Evolutionary conservation across 2,888 invertebrate genomes (phyloP), one percentile per base, ranked within the genome.

Genomic region (Thelaira solivaga): DNA sequence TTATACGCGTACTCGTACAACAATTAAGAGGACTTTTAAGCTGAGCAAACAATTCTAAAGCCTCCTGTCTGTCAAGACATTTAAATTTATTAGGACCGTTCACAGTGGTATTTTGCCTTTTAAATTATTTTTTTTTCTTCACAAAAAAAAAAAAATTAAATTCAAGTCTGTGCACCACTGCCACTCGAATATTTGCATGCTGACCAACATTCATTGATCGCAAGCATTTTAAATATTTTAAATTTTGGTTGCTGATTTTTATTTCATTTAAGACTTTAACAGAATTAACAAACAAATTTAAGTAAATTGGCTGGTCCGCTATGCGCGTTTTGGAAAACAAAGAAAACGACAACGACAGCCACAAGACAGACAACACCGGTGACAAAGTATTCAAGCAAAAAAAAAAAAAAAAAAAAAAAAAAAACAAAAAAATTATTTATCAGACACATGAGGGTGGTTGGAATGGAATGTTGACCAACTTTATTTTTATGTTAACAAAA

Each of bases 401-500:
- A n/a, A n/a, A n/a, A n/a, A n/a, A n/a, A n/a, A n/a, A n/a, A n/a
- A n/a, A n/a, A n/a, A n/a, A n/a, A n/a, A n/a, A n/a, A n/a, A n/a
- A n/a, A n/a, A n/a, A n/a, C n/a, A n/a, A n/a, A n/a, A n/a, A 39
- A 13, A n/a, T 8, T 34, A 45, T 6, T 55, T 26, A 24, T 24
- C 34, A 5, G 8, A 20, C 43, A 59, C 51, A 59, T 74, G 67
- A 74, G 61, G 74, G 74, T 75, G 74, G 74, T 41, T 73, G 43
- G 43, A 47, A 61, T 73, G 43, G 43, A 47, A 61, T 75, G 55
- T 62, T 75, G 61, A 75, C 45, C 61, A 68, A 67, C 6, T 45
- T n/a, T n/a, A n/a, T n/a, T 74, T 65, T 74, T 34, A 7, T 20
- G 47, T 59, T 39, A 45, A 29, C 13, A 26, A n/a, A 26, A 18